Evolutionary conservation across 92 coral and sea anemone genomes (phyloP).

Genomic region (Palythoa grandiflora): DNA sequence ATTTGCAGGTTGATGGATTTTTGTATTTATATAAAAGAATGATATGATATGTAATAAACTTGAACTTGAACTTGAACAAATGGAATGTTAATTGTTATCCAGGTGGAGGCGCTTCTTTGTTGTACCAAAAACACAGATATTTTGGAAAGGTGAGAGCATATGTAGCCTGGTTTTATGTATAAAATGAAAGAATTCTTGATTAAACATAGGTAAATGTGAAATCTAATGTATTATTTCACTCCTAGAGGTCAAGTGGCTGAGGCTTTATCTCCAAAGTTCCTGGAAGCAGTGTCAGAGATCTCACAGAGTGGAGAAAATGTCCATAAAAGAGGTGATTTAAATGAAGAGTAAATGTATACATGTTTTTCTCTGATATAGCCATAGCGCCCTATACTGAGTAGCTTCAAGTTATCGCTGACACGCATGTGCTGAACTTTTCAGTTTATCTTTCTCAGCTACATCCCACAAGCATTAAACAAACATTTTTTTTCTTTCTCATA

Average conservation of each 20-base stretch:
- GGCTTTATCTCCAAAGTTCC: constrained; percentile 42
- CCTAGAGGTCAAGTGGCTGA: not conserved
- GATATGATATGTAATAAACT: too few relatives aligned
- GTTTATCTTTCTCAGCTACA: too few relatives aligned
- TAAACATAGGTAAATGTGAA: not conserved
- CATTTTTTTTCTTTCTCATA: too few relatives aligned
- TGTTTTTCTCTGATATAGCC: not conserved
- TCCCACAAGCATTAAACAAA: too few relatives aligned
- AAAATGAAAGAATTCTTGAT: not conserved
- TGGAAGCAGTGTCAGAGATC: constrained; percentile 25
- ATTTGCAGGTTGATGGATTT: too few relatives aligned
- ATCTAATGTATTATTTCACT: not conserved
- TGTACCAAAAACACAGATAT: constrained; percentile 69
- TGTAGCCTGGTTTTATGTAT: too few relatives aligned
- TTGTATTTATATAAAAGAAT: too few relatives aligned
- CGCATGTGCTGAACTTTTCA: too few relatives aligned
- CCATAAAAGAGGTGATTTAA: not conserved
- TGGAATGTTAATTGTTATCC: not conserved
- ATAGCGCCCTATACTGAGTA: too few relatives aligned
- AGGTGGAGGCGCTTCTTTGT: constrained; percentile 80
- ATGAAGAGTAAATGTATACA: not conserved
- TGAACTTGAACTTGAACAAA: too few relatives aligned
- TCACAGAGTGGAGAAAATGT: constrained; percentile 6
- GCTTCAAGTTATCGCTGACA: too few relatives aligned
- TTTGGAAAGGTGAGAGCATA: constrained; percentile 51